Base-by-base conservation (phyloP, 2,888 invertebrate species). In the Diogma glabrata region DNA sequence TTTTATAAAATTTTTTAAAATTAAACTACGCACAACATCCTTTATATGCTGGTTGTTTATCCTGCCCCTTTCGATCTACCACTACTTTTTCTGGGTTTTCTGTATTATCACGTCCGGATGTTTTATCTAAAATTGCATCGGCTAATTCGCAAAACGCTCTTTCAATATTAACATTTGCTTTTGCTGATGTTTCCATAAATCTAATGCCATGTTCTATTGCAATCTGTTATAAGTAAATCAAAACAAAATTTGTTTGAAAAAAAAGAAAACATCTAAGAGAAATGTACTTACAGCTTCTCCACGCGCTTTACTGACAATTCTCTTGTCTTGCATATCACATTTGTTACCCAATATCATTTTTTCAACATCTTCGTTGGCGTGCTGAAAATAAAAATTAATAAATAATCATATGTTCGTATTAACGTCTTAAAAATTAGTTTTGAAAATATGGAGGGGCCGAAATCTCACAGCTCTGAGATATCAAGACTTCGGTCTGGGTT, bases 341-440 rank as follows among this genome's bases (percentile, higher is more conserved):
- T 96, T 96, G 72, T 96, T 96, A 57, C 95, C 96, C 63, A 96
- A 75, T 63, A 96, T 94, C 95, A 96, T 95, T 73, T 94, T 95
- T 68, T 96, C 95, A 50, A 96, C 95, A 75, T 96, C 95, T 74
- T 94, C 94, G 74, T 93, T 95, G 20, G 95, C 95, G 72, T 95
- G 95, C 93, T 93, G 65, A n/a, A n/a, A n/a, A n/a, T n/a, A n/a
- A n/a, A n/a, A n/a, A n/a, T n/a, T n/a, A n/a, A n/a, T n/a, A n/a
- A n/a, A n/a, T n/a, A n/a, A n/a, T n/a, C n/a, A n/a, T n/a, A n/a
- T n/a, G n/a, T n/a, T n/a, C n/a, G n/a, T n/a, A n/a, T n/a, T n/a
- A n/a, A n/a, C n/a, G n/a, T n/a, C n/a, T n/a, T n/a, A n/a, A n/a
- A n/a, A n/a, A n/a, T n/a, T n/a, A n/a, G n/a, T n/a, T n/a, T n/a